A percentile compares a stretch with the other conserved stretches of the same genome.
phyloP scores from a whole-genome alignment of 35 echinoderm and acorn worm species.

The Anneissia japonica region DNA sequence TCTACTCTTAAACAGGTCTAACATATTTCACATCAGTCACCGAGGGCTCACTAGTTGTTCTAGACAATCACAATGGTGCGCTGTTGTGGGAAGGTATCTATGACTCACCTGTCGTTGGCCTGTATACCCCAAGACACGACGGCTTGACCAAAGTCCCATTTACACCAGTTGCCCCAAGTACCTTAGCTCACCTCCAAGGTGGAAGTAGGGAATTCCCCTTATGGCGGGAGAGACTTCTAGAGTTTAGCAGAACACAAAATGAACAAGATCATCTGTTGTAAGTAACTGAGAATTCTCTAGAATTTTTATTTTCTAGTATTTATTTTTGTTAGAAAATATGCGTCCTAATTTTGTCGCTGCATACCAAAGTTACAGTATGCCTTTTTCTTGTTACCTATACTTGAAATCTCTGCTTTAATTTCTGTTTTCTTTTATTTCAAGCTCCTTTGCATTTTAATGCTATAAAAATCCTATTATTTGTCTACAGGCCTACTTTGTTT shows the following conservation, averaged over 20 bases:
- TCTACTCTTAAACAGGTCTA: constrained; percentile 36
- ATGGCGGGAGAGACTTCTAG: constrained; percentile 80
- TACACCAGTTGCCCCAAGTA: constrained; percentile 59
- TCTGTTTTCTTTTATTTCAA: no score
- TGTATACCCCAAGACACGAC: constrained; percentile 62
- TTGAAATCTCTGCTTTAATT: no score
- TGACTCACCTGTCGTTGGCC: constrained; percentile 81
- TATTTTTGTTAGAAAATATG: no score
- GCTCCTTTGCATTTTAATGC: no score
- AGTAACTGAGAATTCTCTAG: constrained; percentile 11
- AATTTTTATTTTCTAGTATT: neutral
- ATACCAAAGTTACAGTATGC: no score
- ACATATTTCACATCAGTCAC: constrained; percentile 81
- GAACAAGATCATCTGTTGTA: constrained; percentile 54
- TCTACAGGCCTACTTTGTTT: constrained; percentile 68
- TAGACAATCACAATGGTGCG: constrained; percentile 65
- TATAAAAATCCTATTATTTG: neutral
- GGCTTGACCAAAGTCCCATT: constrained; percentile 67
- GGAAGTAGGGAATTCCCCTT: constrained; percentile 53
- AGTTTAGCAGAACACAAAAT: constrained; percentile 28
- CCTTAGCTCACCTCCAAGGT: constrained; percentile 66
- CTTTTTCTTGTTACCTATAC: no score
- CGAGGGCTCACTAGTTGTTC: constrained; percentile 71
- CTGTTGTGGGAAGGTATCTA: constrained; percentile 80
- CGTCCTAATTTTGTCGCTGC: no score